A percentile compares a stretch with the other conserved stretches of the same genome.
phyloP scores from a whole-genome alignment of 2,797 vertebrate genomes.

The Alca torda region DNA sequence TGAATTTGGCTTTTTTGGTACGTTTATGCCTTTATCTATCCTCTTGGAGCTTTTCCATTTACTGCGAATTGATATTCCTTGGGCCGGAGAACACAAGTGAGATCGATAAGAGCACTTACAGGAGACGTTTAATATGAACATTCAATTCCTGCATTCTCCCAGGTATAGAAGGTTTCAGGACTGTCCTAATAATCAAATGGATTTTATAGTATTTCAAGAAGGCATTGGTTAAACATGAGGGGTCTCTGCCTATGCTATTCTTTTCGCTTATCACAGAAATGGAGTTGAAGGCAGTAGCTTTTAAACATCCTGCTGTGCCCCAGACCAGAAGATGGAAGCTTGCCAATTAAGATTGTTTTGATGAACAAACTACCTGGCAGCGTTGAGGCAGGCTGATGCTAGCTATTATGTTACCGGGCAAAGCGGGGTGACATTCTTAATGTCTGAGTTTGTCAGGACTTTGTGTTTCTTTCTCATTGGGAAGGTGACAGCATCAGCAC shows the following conservation, averaged over 20 bases:
- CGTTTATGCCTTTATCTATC: background rate
- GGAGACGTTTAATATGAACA: background rate
- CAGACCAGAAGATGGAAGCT: background rate
- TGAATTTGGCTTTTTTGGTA: background rate
- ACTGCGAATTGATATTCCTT: background rate
- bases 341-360: background rate
- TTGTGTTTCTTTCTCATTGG: background rate
- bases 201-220: background rate
- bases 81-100: background rate
- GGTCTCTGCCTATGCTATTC: background rate
- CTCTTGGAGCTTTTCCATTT: background rate
- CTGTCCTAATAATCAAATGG: background rate
- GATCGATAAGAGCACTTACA: background rate
- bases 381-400: background rate
- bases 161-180: background rate
- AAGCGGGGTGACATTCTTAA: background rate
- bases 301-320: background rate
- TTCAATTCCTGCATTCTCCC: background rate
- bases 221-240: background rate
- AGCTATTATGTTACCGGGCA: accelerated
- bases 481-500: background rate
- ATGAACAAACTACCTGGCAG: background rate
- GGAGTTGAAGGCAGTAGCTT: background rate
- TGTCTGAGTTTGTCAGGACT: background rate
- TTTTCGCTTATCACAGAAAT: background rate